Evolutionary conservation across 2,113 vertebrate species (phyloP), one percentile per base, ranked within the genome.

Genomic region (Potamarius usumacintae): DNA sequence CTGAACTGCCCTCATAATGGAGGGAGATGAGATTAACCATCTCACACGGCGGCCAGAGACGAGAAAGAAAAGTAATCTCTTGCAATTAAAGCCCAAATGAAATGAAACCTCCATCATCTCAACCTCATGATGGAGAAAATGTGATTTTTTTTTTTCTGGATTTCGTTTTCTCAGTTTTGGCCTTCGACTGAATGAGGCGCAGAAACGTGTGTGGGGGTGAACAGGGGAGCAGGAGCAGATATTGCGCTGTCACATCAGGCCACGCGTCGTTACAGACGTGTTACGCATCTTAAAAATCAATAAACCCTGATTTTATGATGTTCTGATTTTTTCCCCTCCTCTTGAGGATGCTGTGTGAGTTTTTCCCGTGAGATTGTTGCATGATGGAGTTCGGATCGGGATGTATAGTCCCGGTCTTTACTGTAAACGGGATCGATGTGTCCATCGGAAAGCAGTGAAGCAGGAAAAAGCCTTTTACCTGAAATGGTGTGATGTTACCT

Each of bases 21-120:
- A 78, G 86, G 57, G 80, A 58, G 85, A 92, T 89, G 87, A 86
- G 90, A 90, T 92, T 90, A 90, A 27, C 65, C 25, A 53, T 25
- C 81, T 22, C 55, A 22, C 27, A 27, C 27, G 25, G 4, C 10
- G 67, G 30, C 60, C 50, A 42, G 76, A 87, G 48, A 85, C 53
- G 62, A 79, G 53, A n/a, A 6, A 80, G 30, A 65, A 90, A 86
- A 84, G 82, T 84, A 81, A 87, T 90, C 83, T 89, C 83, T 71
- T 20, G 72, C 80, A 79, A 87, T 90, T 90, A 90, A 85, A 89
- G 78, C 30, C 22, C 60, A 69, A 86, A 89, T 83, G 60, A 86
- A 89, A 85, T 89, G 82, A 90, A 86, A 87, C 71, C 81, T 30
- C 69, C 78, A 55, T 85, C 79, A 84, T 74, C 76, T 80, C 74